Evolutionary conservation across 2,797 vertebrate species (phyloP).

Genomic region (Cyclura pinguis): DNA sequence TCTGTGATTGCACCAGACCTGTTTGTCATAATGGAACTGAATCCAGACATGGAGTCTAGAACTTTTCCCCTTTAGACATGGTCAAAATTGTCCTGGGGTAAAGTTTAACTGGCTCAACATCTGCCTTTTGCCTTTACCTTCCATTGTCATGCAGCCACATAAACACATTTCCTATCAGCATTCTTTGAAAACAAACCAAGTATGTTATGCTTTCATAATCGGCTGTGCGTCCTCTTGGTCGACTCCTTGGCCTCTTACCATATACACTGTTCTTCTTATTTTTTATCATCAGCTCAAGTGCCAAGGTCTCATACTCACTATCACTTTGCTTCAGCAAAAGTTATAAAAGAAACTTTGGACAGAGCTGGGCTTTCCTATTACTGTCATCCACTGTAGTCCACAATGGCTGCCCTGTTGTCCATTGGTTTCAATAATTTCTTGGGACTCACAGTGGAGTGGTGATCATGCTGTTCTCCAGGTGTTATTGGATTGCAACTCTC

Average conservation of each 20-base stretch:
- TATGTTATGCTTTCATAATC: not conserved
- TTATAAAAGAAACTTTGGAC: not conserved
- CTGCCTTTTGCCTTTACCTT: not conserved
- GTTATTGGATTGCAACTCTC: no score
- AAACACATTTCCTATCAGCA: not conserved
- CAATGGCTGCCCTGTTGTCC: not conserved
- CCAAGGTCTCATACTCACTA: not conserved
- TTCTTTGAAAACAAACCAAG: not conserved
- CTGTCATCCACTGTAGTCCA: not conserved
- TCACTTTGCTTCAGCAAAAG: not conserved
- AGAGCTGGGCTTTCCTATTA: not conserved
- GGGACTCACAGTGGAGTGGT: not conserved
- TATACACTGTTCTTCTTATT: not conserved
- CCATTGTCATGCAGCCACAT: not conserved
- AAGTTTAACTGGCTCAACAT: not conserved
- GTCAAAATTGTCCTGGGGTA: not conserved
- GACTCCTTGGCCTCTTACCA: not conserved
- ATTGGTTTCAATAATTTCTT: not conserved
- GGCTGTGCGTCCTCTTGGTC: not conserved
- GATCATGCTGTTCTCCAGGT: no score
- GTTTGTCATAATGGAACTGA: not conserved
- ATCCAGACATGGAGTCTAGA: not conserved
- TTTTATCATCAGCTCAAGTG: not conserved
- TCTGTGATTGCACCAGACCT: not conserved
- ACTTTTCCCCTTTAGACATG: not conserved